phyloP scores from a whole-genome alignment of 92 coral and sea anemone genomes.

The Virgularia gustaviana region DNA sequence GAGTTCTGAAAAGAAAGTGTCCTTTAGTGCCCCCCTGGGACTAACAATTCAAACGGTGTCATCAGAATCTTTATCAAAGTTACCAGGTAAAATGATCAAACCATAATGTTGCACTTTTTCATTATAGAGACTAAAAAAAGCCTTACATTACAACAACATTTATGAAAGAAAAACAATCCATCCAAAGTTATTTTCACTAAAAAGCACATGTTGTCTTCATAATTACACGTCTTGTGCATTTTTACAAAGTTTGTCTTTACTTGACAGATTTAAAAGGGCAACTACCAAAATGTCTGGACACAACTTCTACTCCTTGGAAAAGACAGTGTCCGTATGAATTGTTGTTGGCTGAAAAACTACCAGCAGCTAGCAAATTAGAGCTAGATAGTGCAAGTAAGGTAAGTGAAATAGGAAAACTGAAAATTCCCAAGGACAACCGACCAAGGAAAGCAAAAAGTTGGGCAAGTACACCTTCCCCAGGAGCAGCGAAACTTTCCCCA shows the following conservation, averaged over 20 bases:
- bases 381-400: slow-evolving; percentile 4
- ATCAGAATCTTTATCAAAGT: slow-evolving; percentile 1
- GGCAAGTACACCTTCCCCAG: slow-evolving; percentile 12
- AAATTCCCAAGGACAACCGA: slow-evolving; percentile 17
- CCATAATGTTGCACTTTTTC: too few species aligned
- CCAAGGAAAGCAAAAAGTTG: slow-evolving; percentile 27
- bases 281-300: slow-evolving; percentile 20
- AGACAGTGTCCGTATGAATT: slow-evolving; percentile 30
- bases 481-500: neutral
- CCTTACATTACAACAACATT: too few species aligned
- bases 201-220: too few species aligned
- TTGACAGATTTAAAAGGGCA: slow-evolving; percentile 1
- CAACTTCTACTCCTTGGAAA: slow-evolving; percentile 11
- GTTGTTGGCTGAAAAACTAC: slow-evolving; percentile 8
- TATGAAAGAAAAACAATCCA: neutral
- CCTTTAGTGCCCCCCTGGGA: neutral
- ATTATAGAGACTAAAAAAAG: too few species aligned
- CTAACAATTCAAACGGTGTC: slow-evolving; percentile 1
- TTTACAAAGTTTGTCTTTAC: neutral
- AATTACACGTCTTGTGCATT: neutral
- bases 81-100: slow-evolving; percentile 2
- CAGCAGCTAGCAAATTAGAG: neutral
- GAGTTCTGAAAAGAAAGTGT: neutral
- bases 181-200: too few species aligned
- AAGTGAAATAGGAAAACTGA: slow-evolving; percentile 4